Conservation (phyloP, 2,888 invertebrate species). For the Acanthopleura granulata region DNA sequence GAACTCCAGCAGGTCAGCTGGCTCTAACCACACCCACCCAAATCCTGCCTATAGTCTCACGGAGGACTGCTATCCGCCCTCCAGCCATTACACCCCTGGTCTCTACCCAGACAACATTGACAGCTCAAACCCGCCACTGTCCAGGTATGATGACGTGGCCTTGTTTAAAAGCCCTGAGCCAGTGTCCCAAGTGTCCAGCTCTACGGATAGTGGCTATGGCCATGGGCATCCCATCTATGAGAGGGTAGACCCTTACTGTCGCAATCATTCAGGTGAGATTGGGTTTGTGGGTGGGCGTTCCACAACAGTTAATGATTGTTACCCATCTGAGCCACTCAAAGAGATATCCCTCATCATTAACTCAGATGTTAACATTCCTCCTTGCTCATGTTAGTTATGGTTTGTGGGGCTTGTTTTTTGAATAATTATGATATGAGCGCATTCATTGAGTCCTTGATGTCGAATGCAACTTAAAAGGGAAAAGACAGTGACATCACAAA, state of each 20-base stretch:
- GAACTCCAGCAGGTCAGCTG: not conserved
- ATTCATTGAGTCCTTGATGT: too few species aligned
- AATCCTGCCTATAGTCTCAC: not conserved
- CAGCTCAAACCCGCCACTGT: not conserved
- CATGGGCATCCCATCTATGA: slow-evolving; percentile 57
- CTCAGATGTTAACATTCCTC: too few species aligned
- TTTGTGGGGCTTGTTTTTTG: too few species aligned
- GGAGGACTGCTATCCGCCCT: not conserved
- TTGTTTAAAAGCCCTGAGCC: slow-evolving; percentile 60
- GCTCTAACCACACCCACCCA: not conserved
- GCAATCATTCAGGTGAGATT: not conserved
- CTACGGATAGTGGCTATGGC: slow-evolving; percentile 66
- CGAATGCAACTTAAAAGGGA: too few species aligned
- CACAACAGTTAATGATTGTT: not conserved
- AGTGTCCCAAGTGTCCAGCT: slow-evolving; percentile 64
- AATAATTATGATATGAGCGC: too few species aligned
- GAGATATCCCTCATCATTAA: too few species aligned
- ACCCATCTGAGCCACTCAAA: too few species aligned
- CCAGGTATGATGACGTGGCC: slow-evolving; percentile 58
- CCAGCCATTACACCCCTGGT: not conserved
- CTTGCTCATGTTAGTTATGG: too few species aligned
- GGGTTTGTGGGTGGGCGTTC: too few species aligned
- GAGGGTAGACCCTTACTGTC: slow-evolving; percentile 25
- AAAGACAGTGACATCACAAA: too few species aligned
- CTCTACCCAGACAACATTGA: slow-evolving; percentile 11